Conservation (phyloP, 2,113 vertebrate genomes). For the Macquaria ambigua region DNA sequence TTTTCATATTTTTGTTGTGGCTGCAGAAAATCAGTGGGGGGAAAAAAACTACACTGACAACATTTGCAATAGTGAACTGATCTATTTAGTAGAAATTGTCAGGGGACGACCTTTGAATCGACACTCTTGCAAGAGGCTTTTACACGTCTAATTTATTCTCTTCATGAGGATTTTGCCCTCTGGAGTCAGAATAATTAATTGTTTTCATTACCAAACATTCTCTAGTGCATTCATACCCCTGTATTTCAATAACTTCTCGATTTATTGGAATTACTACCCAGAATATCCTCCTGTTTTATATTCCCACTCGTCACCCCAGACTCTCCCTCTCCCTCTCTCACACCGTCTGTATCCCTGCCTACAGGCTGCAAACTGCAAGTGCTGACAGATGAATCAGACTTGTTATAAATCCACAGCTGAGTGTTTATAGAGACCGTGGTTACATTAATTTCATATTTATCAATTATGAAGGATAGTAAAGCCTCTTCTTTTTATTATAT, state of each 20-base stretch:
- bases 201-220: constrained; percentile 79
- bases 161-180: constrained; percentile 65
- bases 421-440: constrained; percentile 43
- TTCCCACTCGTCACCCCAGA: constrained; percentile 37
- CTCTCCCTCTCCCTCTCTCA: constrained; percentile 4
- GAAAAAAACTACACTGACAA: constrained; percentile 1
- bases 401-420: constrained; percentile 53
- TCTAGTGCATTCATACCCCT: constrained; percentile 59
- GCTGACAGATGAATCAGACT: constrained; percentile 63
- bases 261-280: constrained; percentile 65
- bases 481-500: constrained; percentile 17
- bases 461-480: constrained; percentile 24
- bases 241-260: constrained; percentile 69
- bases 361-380: constrained; percentile 44
- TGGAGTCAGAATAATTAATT: constrained; percentile 76
- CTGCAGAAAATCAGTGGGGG: constrained; percentile 1
- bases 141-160: constrained; percentile 64
- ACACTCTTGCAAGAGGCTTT: constrained; percentile 44
- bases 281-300: constrained; percentile 52
- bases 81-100: constrained; percentile 56
- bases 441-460: constrained; percentile 39
- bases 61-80: constrained; percentile 56
- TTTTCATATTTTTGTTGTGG: constrained; percentile 21
- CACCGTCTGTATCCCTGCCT: constrained; percentile 36
- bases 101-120: constrained; percentile 54